Conservation (phyloP, 2,113 vertebrate species). For the Pogona vitticeps region DNA sequence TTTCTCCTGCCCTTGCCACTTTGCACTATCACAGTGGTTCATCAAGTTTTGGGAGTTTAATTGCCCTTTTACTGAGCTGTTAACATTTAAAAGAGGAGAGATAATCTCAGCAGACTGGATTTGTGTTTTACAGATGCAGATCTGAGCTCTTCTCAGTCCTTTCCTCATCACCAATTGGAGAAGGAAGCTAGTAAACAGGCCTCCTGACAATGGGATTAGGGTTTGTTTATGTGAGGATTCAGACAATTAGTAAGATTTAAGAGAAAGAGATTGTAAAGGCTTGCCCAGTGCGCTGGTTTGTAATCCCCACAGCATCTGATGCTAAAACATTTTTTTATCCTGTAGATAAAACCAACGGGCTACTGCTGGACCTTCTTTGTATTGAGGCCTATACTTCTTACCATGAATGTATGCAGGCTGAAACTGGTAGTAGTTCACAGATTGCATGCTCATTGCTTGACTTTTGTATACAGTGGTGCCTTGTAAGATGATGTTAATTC, state of each 20-base stretch:
- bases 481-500: too few species aligned
- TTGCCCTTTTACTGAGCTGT: slow-evolving; percentile 56
- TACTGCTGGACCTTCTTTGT: not conserved
- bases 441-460: not conserved
- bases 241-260: slow-evolving; percentile 62
- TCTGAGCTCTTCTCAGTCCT: slow-evolving; percentile 51
- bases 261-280: slow-evolving; percentile 49
- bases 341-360: not conserved
- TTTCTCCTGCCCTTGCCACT: slow-evolving; percentile 25
- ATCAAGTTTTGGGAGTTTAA: slow-evolving; percentile 56
- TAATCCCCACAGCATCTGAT: not conserved
- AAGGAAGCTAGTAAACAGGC: slow-evolving; percentile 50
- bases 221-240: slow-evolving; percentile 55
- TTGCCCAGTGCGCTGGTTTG: not conserved
- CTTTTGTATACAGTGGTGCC: too few species aligned
- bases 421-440: not conserved
- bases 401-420: not conserved
- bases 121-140: slow-evolving; percentile 48
- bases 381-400: not conserved
- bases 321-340: too few species aligned
- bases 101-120: slow-evolving; percentile 54
- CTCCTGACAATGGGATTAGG: slow-evolving; percentile 63
- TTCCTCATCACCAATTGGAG: not conserved
- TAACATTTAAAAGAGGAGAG: slow-evolving; percentile 59
- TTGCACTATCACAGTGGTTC: slow-evolving; percentile 36